Evolutionary conservation across 2,888 invertebrate species (phyloP), one percentile per base, ranked within the genome.

Genomic region (Liodrosophila aerea): DNA sequence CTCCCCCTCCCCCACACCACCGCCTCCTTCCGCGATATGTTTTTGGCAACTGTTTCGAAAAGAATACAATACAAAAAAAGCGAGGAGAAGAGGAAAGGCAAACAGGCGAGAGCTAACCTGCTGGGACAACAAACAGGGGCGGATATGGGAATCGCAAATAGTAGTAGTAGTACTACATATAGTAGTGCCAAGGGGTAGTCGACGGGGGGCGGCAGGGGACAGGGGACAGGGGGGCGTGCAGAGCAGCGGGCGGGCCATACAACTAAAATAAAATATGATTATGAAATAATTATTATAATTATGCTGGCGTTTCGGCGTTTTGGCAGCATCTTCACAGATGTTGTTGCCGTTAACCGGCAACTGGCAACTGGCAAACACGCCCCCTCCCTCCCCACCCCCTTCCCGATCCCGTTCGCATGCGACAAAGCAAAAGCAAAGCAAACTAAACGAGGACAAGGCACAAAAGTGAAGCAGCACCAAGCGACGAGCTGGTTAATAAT

Each of bases 241-340:
- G 52, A 71, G 58, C 76, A 68, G 63, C 63, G 71, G 75, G 73
- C 72, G 75, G 64, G 45, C 64, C 44, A 64, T 54, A 70, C 73
- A 78, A 76, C 68, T 71, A 76, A 80, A 80, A 68, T 75, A 70
- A 86, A 87, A 84, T 87, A 87, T 87, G 87, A 86, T 87, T 87
- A 87, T 86, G 85, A 87, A 88, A 88, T 87, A 80, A 87, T 87
- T 85, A 87, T 87, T 76, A 87, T 87, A 85, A 87, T 87, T 86
- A 87, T 85, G 77, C 71, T 75, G 81, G 78, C 76, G 67, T 70
- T 82, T 70, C 61, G 68, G 64, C 63, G 61, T 70, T 75, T 71
- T 2, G 74, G 50, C 62, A 62, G 66, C 76, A 76, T 85, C 73
- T 77, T 85, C 85, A 85, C 87, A 87, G 87, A 87, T 87, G 87